Evolutionary conservation across 1,140 invertebrate species (phyloP).

Genomic region (Schlechtendalia chinensis): DNA sequence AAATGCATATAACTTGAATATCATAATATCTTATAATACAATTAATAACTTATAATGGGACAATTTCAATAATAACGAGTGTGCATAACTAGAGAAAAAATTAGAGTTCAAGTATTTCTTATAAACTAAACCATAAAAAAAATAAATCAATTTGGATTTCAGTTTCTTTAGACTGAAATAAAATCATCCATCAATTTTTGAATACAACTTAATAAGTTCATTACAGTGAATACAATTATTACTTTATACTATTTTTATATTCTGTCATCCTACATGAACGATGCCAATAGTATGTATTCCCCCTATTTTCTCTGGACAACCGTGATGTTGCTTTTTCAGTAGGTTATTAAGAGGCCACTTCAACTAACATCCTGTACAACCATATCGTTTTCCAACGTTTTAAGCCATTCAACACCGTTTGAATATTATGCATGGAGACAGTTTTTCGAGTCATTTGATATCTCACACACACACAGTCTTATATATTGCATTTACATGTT

Average conservation of each 20-base stretch:
- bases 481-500: not conserved
- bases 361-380: not conserved
- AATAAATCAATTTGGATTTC: not conserved
- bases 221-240: not conserved
- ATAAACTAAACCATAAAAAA: not conserved
- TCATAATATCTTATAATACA: too few species aligned
- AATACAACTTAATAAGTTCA: not conserved
- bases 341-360: not conserved
- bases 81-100: not conserved
- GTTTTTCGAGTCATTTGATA: constrained; percentile 20
- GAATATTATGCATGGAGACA: not conserved
- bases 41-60: constrained; percentile 26
- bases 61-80: constrained; percentile 18
- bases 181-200: not conserved
- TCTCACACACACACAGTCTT: not conserved
- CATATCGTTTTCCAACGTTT: not conserved
- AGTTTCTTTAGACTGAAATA: not conserved
- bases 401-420: not conserved
- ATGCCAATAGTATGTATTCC: not conserved
- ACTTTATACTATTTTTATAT: not conserved
- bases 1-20: too few species aligned
- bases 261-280: too few species aligned
- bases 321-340: not conserved
- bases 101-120: constrained; percentile 18
- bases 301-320: not conserved